Conservation (phyloP, 2,797 vertebrate genomes). For the Chromis chromis region DNA sequence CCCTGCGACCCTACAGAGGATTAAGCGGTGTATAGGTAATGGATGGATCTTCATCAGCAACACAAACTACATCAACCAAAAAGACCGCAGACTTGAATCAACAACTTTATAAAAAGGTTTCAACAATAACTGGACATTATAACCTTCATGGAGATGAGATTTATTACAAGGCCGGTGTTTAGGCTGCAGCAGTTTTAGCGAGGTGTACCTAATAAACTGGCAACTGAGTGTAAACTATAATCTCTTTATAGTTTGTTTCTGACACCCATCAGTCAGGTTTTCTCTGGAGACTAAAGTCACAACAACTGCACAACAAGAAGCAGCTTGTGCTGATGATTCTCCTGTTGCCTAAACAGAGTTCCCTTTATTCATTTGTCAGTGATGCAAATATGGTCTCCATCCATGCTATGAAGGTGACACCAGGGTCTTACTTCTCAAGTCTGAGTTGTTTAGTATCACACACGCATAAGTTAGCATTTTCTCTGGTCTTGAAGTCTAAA, state of each 20-base stretch:
- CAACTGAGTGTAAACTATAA: neutral
- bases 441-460: neutral
- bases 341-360: neutral
- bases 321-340: neutral
- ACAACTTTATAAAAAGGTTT: neutral
- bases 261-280: neutral
- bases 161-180: neutral
- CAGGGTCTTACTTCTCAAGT: conserved; percentile 9
- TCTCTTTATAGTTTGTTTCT: conserved; percentile 6
- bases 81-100: neutral
- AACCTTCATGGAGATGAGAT: neutral
- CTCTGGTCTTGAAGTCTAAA: neutral
- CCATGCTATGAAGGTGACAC: conserved; percentile 3
- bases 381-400: neutral
- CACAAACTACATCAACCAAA: neutral
- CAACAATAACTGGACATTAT: conserved; percentile 1
- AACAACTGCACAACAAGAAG: too few relatives aligned
- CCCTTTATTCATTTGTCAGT: neutral
- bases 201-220: conserved; percentile 18
- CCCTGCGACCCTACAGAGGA: too few relatives aligned
- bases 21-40: too few relatives aligned
- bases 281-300: neutral
- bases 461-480: neutral
- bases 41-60: neutral
- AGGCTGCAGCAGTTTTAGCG: neutral